Conservation (phyloP, 2,797 vertebrate genomes). For the Scomberomorus guttatus region DNA sequence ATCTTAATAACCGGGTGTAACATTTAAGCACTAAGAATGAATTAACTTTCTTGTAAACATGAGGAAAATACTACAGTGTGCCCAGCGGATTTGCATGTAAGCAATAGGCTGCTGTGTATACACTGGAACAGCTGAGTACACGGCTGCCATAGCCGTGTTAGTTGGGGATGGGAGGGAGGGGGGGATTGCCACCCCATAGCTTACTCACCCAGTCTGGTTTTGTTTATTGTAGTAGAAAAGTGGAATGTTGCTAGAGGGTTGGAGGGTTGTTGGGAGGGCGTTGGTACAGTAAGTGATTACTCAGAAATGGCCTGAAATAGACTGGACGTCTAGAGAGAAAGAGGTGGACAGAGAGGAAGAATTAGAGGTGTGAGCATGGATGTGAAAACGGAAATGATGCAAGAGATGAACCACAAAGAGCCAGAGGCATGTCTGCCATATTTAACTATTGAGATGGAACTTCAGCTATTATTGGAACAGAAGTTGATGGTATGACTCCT, state of each 20-base stretch:
- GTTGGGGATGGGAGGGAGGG: conserved; percentile 15
- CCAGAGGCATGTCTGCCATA: neutral
- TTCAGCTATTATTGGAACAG: conserved; percentile 6
- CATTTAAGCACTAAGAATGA: conserved; percentile 22
- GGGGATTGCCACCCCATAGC: conserved; percentile 2
- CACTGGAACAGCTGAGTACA: conserved; percentile 79
- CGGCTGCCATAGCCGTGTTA: conserved; percentile 42
- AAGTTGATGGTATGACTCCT: neutral
- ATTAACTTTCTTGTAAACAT: conserved; percentile 20
- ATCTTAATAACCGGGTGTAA: conserved; percentile 22
- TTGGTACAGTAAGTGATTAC: conserved; percentile 59
- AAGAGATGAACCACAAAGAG: neutral
- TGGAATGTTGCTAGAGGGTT: conserved; percentile 33
- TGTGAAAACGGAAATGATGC: neutral
- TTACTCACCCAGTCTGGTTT: conserved; percentile 64
- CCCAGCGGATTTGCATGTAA: conserved; percentile 56
- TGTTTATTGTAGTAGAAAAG: conserved; percentile 55
- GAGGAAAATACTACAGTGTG: conserved; percentile 20
- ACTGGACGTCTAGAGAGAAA: conserved; percentile 16
- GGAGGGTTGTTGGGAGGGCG: conserved; percentile 32
- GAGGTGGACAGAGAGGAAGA: conserved; percentile 4
- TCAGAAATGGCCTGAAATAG: conserved; percentile 45
- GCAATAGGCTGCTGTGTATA: conserved; percentile 50
- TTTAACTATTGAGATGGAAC: neutral
- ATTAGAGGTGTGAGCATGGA: conserved; percentile 3